phyloP scores from a whole-genome alignment of 2,113 vertebrate species.

The Phalacrocorax aristotelis region DNA sequence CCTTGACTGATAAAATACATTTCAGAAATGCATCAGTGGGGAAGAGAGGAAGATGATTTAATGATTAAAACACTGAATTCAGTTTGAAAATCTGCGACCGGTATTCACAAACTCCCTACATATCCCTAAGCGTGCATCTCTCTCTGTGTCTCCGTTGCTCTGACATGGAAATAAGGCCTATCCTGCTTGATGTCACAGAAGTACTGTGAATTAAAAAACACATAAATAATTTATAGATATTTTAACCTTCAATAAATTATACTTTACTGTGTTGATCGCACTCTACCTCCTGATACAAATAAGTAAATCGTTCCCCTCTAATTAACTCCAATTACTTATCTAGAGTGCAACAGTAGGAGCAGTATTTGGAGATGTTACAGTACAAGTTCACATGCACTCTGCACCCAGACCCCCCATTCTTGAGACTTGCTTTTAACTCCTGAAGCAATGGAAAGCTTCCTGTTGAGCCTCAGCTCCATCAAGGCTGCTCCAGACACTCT shows the following conservation, averaged over 20 bases:
- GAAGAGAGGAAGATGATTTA: background rate
- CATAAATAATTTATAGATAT: background rate
- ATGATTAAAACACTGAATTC: background rate
- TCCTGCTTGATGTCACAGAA: background rate
- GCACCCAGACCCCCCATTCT: background rate
- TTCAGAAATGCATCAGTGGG: background rate
- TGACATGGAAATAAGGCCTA: background rate
- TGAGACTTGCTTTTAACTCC: background rate
- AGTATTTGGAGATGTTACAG: background rate
- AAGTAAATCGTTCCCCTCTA: background rate
- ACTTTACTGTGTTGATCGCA: background rate
- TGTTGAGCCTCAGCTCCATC: background rate
- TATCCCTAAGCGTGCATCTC: background rate
- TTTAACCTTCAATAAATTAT: background rate
- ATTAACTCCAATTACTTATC: background rate
- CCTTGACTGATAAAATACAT: background rate
- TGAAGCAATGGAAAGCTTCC: background rate
- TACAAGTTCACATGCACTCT: background rate
- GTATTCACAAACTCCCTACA: background rate
- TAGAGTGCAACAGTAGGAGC: background rate
- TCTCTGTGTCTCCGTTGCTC: background rate
- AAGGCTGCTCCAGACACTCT: background rate
- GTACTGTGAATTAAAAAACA: background rate
- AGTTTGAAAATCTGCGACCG: background rate
- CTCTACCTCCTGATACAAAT: background rate